Conservation (phyloP, 2,113 vertebrate species). For the Eidolon helvum region DNA sequence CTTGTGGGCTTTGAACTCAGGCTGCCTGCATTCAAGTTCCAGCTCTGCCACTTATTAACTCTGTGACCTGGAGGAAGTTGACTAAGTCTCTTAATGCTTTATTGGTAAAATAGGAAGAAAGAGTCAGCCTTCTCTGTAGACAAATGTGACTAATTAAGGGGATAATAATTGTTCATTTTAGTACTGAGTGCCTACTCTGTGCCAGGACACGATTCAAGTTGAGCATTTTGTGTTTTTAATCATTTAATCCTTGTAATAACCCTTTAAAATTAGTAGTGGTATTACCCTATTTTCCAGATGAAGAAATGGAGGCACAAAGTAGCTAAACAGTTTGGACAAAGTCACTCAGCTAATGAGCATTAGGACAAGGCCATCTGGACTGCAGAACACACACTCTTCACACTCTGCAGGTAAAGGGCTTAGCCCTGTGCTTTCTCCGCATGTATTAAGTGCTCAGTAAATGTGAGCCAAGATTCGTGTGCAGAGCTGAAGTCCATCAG, state of each 20-base stretch:
- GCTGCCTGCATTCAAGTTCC: neutral
- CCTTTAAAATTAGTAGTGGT: neutral
- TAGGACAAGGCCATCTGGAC: neutral
- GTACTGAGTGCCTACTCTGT: neutral
- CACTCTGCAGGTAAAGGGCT: neutral
- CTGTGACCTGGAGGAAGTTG: neutral
- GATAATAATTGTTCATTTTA: neutral
- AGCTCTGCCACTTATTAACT: constrained; percentile 26
- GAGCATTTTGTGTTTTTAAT: neutral
- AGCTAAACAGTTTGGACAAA: neutral
- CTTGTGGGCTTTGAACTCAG: neutral
- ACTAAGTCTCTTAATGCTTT: neutral
- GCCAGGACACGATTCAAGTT: neutral
- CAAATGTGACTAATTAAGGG: neutral
- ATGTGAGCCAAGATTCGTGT: neutral
- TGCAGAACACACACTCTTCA: neutral
- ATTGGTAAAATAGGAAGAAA: neutral
- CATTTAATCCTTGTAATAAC: neutral
- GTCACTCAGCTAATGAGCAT: neutral
- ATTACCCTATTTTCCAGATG: neutral
- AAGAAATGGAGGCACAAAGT: neutral
- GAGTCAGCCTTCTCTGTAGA: neutral
- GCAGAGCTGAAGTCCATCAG: neutral
- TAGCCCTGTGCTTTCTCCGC: neutral
- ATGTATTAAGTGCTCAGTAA: neutral